A percentile compares a stretch with the other conserved stretches of the same genome.
phyloP scores from a whole-genome alignment of 2,113 vertebrate species.

The Propithecus coquereli region DNA sequence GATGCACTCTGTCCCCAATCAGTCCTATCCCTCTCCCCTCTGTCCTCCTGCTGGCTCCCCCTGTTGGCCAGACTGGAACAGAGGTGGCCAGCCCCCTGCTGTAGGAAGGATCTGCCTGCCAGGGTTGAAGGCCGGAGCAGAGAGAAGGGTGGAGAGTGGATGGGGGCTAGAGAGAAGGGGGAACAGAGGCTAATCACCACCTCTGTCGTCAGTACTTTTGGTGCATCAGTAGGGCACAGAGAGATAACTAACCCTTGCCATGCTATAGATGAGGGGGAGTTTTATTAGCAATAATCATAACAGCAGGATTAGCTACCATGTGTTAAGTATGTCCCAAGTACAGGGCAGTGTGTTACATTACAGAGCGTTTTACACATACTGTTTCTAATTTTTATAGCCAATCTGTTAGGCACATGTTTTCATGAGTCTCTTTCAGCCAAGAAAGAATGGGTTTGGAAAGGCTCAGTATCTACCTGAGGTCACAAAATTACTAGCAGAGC shows the following conservation, averaged over 20 bases:
- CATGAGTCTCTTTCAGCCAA: neutral
- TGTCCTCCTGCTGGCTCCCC: neutral
- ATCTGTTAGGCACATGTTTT: constrained; percentile 8
- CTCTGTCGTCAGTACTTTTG: neutral
- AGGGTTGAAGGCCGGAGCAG: neutral
- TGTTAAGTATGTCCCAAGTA: constrained; percentile 24
- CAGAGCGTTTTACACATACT: neutral
- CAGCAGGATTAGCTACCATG: neutral
- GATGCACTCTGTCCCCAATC: rapidly evolving
- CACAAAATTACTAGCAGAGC: neutral
- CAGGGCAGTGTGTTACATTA: neutral
- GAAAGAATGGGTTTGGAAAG: neutral
- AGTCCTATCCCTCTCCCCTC: neutral
- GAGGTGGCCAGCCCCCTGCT: neutral
- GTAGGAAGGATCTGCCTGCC: neutral
- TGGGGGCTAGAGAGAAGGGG: no score
- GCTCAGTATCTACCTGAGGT: neutral
- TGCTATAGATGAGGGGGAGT: neutral
- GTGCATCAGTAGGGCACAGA: neutral
- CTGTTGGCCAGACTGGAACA: neutral
- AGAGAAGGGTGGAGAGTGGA: no score
- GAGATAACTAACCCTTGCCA: neutral
- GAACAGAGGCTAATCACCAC: neutral
- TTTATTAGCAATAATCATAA: neutral
- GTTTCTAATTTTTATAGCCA: constrained; percentile 45